Evolutionary conservation across 2,888 invertebrate genomes (phyloP), one percentile per base, ranked within the genome.

Genomic region (Macaria liturata): DNA sequence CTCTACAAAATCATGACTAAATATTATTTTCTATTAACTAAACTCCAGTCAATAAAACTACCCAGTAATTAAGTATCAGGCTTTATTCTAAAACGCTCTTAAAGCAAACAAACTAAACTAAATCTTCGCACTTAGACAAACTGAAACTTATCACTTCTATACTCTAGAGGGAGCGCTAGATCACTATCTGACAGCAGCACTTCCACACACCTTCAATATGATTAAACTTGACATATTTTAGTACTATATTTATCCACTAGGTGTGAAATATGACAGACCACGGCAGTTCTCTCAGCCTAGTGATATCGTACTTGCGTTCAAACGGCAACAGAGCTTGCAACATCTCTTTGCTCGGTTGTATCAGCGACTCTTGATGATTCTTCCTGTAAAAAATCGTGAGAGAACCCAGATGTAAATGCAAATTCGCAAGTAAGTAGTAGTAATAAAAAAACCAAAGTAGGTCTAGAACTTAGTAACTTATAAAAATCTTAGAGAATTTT

Each of bases 261-360:
- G 77, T 76, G 42, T 86, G 79, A 60, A 91, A 90, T 53, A 91
- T 86, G 4, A 88, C 90, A 2, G 90, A 88, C 90, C 90, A 91
- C 0, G 90, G 90, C 52, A 91, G 61, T 47, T 80, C 83, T 9
- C 70, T 83, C 30, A 90, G 65, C 44, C 70, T 79, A 0, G 77
- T 81, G 9, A 90, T 80, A 55, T 77, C 74, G 64, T 83, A 91
- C 49, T 79, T 83, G 46, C 64, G 67, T 53, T 83, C 72, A 30
- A 85, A 86, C 0, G 69, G 70, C 4, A 61, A 50, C 5, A 91
- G 69, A 1, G 57, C 62, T 0, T 57, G 46, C 9, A 85, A 7
- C 0, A 46, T 64, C 3, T 66, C 62, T 4, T 65, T 7, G 0
- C 57, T 52, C 0, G 85, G 85, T 9, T 39, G 54, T 9, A 71